Evolutionary conservation across 1,140 invertebrate species (phyloP).

Genomic region (Lordiphosa mommai): DNA sequence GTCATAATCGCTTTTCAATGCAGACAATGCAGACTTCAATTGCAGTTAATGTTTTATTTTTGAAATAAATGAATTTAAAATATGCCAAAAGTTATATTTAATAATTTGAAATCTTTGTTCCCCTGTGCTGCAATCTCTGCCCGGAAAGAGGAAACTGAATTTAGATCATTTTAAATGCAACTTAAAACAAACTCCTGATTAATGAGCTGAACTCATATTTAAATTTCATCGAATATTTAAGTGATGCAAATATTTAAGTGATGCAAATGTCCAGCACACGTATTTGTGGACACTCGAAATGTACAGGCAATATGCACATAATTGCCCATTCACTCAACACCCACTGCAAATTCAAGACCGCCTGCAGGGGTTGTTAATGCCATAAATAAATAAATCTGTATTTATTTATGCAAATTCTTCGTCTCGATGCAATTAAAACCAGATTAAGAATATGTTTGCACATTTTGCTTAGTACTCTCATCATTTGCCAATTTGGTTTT

Average conservation of each 20-base stretch:
- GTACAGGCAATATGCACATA: too few relatives aligned
- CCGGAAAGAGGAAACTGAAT: too few relatives aligned
- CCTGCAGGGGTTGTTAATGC: conserved; percentile 1
- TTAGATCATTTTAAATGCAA: too few relatives aligned
- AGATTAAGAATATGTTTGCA: conserved; percentile 3
- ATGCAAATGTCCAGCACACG: conserved; percentile 1
- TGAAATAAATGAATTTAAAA: too few relatives aligned
- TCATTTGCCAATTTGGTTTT: conserved; percentile 25
- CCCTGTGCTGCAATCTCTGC: too few relatives aligned
- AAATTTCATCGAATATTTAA: background rate
- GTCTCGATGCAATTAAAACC: conserved; percentile 1
- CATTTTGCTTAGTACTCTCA: conserved; percentile 2
- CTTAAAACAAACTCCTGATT: too few relatives aligned
- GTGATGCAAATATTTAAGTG: too few relatives aligned
- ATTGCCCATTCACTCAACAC: background rate
- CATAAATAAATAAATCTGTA: conserved; percentile 3
- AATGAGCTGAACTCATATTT: background rate
- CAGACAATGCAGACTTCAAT: too few relatives aligned
- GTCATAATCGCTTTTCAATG: too few relatives aligned
- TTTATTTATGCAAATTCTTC: conserved; percentile 10
- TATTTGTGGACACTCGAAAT: background rate
- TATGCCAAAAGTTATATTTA: too few relatives aligned
- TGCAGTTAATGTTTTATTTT: too few relatives aligned
- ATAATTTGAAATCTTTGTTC: too few relatives aligned
- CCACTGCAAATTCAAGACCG: conserved; percentile 3